Conservation (phyloP, 2,113 vertebrate species). For the Campylorhamphus procurvoides region DNA sequence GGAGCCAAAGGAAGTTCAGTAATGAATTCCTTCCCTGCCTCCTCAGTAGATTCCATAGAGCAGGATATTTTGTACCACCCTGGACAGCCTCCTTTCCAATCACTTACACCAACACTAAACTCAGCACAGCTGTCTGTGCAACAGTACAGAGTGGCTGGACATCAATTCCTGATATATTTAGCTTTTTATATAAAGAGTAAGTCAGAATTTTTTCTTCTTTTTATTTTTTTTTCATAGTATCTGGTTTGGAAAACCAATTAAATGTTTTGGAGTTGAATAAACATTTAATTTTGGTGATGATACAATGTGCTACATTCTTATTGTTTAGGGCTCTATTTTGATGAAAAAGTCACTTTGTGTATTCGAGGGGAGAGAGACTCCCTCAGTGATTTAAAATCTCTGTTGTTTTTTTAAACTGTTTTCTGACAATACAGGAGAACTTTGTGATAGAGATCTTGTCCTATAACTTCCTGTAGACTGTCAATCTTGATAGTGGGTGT, state of each 20-base stretch:
- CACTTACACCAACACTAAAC: background rate
- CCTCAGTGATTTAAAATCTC: background rate
- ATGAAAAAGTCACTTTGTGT: background rate
- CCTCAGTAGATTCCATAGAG: background rate
- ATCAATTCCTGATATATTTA: background rate
- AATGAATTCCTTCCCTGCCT: background rate
- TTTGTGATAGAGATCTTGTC: background rate
- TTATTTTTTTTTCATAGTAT: background rate
- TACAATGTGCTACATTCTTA: background rate
- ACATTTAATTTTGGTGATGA: background rate
- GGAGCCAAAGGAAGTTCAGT: background rate
- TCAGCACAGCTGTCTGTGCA: background rate
- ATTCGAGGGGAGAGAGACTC: background rate
- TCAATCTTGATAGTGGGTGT: background rate
- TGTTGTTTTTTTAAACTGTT: background rate
- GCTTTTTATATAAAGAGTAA: background rate
- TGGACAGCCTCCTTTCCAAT: background rate
- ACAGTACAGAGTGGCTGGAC: background rate
- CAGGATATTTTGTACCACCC: background rate
- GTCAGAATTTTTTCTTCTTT: background rate
- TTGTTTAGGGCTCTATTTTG: background rate
- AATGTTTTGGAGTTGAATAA: background rate
- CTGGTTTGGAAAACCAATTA: background rate
- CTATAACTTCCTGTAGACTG: background rate
- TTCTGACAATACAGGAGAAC: background rate